Conservation (phyloP, 2,113 vertebrate species). For the Corvus hawaiiensis region DNA sequence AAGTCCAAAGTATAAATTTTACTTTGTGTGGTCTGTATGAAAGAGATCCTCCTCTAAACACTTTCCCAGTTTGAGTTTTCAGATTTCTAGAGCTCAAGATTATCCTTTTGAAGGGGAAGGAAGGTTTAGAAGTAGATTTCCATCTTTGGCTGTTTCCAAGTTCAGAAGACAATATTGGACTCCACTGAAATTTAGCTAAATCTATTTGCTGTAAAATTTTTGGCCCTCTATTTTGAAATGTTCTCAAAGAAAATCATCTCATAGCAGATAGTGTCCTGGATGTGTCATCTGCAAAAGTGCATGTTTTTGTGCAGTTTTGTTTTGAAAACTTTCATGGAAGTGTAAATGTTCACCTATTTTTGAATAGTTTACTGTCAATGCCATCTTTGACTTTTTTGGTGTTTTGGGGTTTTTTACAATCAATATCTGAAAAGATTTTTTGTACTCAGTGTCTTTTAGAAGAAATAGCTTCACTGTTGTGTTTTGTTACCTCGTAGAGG, state of each 20-base stretch:
- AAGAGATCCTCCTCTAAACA: neutral
- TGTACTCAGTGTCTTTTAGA: neutral
- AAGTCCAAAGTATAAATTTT: neutral
- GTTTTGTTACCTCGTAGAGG: neutral
- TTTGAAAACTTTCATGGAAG: neutral
- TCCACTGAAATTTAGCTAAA: neutral
- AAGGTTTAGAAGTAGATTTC: neutral
- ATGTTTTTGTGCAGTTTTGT: neutral
- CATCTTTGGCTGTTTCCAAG: neutral
- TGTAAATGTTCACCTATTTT: neutral
- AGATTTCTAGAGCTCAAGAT: neutral
- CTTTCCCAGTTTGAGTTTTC: neutral
- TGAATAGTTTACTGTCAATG: neutral
- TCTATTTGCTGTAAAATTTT: neutral
- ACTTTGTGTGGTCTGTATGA: neutral
- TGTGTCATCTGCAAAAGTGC: neutral
- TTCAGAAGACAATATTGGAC: neutral
- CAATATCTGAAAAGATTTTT: neutral
- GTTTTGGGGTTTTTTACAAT: accelerated
- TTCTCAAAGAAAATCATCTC: neutral
- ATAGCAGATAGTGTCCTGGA: neutral
- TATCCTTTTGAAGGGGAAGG: neutral
- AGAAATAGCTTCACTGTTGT: neutral
- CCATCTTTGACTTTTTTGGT: neutral
- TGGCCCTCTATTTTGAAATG: neutral